Evolutionary conservation across 2,888 invertebrate genomes (phyloP), one percentile per base, ranked within the genome.

Genomic region (Ptilodon capucinus): DNA sequence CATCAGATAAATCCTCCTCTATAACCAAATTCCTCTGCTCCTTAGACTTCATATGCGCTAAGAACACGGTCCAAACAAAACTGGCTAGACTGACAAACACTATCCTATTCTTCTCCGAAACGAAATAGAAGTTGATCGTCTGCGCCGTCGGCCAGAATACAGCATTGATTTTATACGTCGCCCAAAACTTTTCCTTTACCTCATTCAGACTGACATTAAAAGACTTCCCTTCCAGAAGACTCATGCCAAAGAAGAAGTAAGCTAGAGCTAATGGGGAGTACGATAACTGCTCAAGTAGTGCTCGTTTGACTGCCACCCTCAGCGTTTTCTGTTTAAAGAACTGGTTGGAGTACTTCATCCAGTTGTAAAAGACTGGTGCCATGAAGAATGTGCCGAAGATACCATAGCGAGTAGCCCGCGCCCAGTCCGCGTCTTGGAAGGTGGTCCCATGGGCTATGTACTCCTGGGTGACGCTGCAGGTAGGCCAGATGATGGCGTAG

Each of bases 241-340:
- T 95, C 93, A 96, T 95, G 2, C 95, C 94, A 63, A 95, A 94
- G 76, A 94, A 96, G 74, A 96, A 96, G 57, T 94, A 94, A 2
- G 92, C 92, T 92, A 95, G 93, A 0, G 95, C 95, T 9, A 92
- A 79, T 0, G 96, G 96, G 0, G 94, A 93, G 68, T 95, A 96
- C 0, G 94, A 92, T 0, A 95, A 84, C 76, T 95, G 95, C 74
- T 96, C 96, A 4, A 95, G 86, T 4, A 65, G 66, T 2, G 89
- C 85, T 55, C 89, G 71, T 0, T 92, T 81, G 0, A 87, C 32
- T 0, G 86, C 84, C 0, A 79, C 79, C 1, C 46, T 55, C 0
- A 88, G 47, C 16, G 67, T 65, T 42, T 77, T 83, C 1, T 58
- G 50, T 28, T 61, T 81, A 49, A 87, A 88, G 40, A 83, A 83